Evolutionary conservation across 2,797 vertebrate genomes (phyloP).

Genomic region (Epinephelus malabaricus): DNA sequence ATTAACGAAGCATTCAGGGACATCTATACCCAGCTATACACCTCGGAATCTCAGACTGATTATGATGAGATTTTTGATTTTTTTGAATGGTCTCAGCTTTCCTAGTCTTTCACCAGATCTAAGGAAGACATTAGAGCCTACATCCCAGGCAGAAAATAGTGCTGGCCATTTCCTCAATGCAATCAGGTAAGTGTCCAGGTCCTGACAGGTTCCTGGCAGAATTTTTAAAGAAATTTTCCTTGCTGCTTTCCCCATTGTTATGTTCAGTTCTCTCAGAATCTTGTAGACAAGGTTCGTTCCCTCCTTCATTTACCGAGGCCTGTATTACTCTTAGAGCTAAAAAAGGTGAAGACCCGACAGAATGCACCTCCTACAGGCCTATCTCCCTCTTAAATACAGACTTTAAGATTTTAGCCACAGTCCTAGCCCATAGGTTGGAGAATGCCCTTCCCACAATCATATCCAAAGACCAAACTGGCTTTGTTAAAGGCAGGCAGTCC

Average conservation of each 20-base stretch:
- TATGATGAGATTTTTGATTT: neutral
- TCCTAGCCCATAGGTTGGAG: neutral
- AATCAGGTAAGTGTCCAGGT: neutral
- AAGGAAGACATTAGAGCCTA: neutral
- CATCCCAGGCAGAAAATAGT: neutral
- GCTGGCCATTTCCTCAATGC: neutral
- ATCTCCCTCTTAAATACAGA: neutral
- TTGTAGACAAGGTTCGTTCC: neutral
- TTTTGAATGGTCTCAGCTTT: no score
- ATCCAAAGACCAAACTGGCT: no score
- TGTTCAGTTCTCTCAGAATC: neutral
- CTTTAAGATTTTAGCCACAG: neutral
- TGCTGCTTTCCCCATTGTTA: neutral
- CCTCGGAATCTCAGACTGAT: neutral
- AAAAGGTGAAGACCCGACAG: neutral
- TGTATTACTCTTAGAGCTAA: neutral
- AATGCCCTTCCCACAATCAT: neutral
- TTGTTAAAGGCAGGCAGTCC: no score
- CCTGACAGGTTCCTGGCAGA: neutral
- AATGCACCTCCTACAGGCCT: neutral
- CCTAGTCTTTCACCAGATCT: neutral
- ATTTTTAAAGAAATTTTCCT: neutral
- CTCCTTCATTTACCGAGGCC: neutral
- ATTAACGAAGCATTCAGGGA: neutral
- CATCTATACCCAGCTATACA: neutral